These are phyloP conservation scores for Parapsyche elsis DNA, from an alignment of 1,140 invertebrate genomes.

Conservation along the genomic window DNA sequence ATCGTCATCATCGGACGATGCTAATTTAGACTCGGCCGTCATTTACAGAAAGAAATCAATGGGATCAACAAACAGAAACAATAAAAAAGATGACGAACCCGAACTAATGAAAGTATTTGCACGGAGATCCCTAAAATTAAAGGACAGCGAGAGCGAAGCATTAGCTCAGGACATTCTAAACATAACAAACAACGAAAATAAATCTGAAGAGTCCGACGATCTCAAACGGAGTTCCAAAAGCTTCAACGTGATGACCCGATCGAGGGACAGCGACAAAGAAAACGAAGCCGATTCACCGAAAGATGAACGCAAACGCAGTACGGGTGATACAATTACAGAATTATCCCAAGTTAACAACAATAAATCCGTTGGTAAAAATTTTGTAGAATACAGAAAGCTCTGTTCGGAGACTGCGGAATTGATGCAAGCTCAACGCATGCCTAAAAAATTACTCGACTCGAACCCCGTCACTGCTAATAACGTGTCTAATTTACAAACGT, in stretches of 20 bases:
- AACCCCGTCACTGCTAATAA: slow-evolving; percentile 62
- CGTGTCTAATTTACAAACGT: slow-evolving; percentile 23
- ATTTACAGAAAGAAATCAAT: slow-evolving; percentile 68
- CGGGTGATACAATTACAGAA: slow-evolving; percentile 59
- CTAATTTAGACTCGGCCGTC: slow-evolving; percentile 63
- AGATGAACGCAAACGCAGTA: slow-evolving; percentile 58
- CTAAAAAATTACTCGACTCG: slow-evolving; percentile 64
- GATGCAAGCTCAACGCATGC: slow-evolving; percentile 57
- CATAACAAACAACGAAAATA: slow-evolving; percentile 45
- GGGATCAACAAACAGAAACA: slow-evolving; percentile 57
- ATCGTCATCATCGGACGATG: slow-evolving; percentile 54
- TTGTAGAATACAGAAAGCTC: slow-evolving; percentile 55
- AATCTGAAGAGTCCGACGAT: slow-evolving; percentile 51
- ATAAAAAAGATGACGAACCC: slow-evolving; percentile 74
- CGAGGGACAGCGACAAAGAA: slow-evolving; percentile 75
- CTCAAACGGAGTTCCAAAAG: slow-evolving; percentile 54
- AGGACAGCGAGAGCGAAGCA: slow-evolving; percentile 73
- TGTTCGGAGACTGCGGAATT: slow-evolving; percentile 56
- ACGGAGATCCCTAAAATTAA: slow-evolving; percentile 78
- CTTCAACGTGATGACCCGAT: slow-evolving; percentile 68
- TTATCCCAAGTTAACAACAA: slow-evolving; percentile 57
- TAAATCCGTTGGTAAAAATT: slow-evolving; percentile 54
- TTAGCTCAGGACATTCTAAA: slow-evolving; percentile 67
- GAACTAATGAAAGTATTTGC: slow-evolving; percentile 85
- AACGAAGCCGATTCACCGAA: slow-evolving; percentile 67